A percentile compares a stretch with the other conserved stretches of the same genome.
These are phyloP conservation scores for Chitala chitala DNA, from an alignment of 2,113 vertebrate species.

Conservation along the genomic window DNA sequence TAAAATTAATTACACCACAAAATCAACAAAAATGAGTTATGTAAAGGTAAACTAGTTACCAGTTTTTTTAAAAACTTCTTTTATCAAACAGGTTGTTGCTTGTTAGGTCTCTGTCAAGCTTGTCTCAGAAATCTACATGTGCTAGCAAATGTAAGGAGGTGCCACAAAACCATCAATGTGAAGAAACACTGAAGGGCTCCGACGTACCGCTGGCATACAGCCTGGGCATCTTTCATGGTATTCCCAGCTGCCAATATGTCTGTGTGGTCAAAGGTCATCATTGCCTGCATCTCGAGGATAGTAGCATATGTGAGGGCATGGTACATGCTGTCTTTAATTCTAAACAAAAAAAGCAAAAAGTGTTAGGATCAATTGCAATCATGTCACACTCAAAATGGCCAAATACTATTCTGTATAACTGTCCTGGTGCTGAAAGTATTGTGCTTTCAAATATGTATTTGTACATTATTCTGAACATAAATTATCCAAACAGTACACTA, in stretches of 20 bases:
- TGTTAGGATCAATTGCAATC: not conserved
- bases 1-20: not conserved
- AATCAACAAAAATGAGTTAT: too few species aligned
- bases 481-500: not conserved
- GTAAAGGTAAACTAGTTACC: too few species aligned
- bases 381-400: not conserved
- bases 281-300: slow-evolving; percentile 96
- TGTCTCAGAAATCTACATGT: too few species aligned
- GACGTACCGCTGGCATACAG: slow-evolving; percentile 79
- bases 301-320: slow-evolving; percentile 92
- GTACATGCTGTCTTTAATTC: slow-evolving; percentile 95
- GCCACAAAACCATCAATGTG: too few species aligned
- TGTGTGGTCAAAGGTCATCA: slow-evolving; percentile 96
- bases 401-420: not conserved
- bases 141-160: too few species aligned
- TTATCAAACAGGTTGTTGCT: too few species aligned
- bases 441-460: not conserved
- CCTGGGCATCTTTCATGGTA: slow-evolving; percentile 94
- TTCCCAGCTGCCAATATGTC: slow-evolving; percentile 84
- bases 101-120: too few species aligned
- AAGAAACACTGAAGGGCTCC: not conserved
- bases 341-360: slow-evolving; percentile 44
- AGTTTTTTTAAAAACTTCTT: too few species aligned
- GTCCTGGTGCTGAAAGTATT: not conserved
- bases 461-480: not conserved